Evolutionary conservation across 2,888 invertebrate genomes (phyloP).

Genomic region (Epicampocera succincta): DNA sequence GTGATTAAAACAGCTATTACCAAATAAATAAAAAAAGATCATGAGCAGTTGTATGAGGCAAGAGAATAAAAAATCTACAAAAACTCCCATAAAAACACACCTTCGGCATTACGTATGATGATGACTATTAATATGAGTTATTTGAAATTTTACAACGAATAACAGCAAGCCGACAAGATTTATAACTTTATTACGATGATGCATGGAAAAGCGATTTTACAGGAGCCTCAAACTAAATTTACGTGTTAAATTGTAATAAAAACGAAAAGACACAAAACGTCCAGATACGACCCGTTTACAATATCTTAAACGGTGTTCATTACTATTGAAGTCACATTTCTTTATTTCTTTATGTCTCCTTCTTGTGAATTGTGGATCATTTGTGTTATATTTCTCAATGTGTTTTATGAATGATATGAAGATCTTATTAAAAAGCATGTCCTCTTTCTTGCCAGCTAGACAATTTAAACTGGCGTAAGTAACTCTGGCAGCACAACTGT

Average conservation of each 20-base stretch:
- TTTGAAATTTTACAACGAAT: slow-evolving; percentile 38
- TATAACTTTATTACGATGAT: slow-evolving; percentile 68
- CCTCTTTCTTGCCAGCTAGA: slow-evolving; percentile 54
- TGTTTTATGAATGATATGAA: slow-evolving; percentile 52
- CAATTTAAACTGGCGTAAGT: slow-evolving; percentile 61
- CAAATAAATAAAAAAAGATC: slow-evolving; percentile 37
- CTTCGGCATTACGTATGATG: slow-evolving; percentile 44
- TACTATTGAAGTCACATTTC: slow-evolving; percentile 27
- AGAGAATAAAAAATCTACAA: slow-evolving; percentile 56
- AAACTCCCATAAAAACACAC: slow-evolving; percentile 65
- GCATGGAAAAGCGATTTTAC: slow-evolving; percentile 68
- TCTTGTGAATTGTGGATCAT: background rate
- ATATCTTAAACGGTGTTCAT: slow-evolving; percentile 1
- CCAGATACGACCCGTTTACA: background rate
- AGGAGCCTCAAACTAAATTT: slow-evolving; percentile 64
- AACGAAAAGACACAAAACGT: slow-evolving; percentile 11
- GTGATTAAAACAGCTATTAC: slow-evolving; percentile 62
- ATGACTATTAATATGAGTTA: slow-evolving; percentile 60
- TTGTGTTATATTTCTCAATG: slow-evolving; percentile 24
- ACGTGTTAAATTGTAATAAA: slow-evolving; percentile 66
- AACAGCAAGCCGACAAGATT: slow-evolving; percentile 62
- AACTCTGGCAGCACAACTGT: slow-evolving; percentile 64
- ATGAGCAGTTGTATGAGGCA: background rate
- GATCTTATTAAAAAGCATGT: slow-evolving; percentile 67
- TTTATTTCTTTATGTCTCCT: slow-evolving; percentile 14